Evolutionary conservation across 2,113 vertebrate species (phyloP).

Genomic region (Pseudorasbora parva): DNA sequence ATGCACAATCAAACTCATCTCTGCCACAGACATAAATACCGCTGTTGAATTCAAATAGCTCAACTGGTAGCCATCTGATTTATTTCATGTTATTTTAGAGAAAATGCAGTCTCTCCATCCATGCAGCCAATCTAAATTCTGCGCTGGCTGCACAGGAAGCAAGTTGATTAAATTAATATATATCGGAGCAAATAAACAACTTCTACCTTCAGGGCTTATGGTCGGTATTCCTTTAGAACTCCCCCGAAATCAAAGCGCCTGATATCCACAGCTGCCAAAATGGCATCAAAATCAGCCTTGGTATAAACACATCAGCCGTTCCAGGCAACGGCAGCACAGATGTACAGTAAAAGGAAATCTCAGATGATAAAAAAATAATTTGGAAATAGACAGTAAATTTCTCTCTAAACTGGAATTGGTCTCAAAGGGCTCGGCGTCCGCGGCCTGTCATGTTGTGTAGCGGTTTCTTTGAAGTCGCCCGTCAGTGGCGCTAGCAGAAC

Average conservation of each 20-base stretch:
- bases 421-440: constrained; percentile 65
- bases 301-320: constrained; percentile 69
- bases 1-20: constrained; percentile 7
- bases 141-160: constrained; percentile 68
- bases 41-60: constrained; percentile 12
- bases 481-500: constrained; percentile 69
- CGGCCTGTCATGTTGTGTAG: constrained; percentile 73
- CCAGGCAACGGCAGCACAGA: constrained; percentile 61
- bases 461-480: constrained; percentile 72
- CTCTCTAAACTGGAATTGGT: constrained; percentile 65
- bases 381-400: constrained; percentile 69
- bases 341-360: constrained; percentile 67
- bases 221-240: constrained; percentile 70
- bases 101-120: constrained; percentile 20
- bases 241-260: constrained; percentile 72
- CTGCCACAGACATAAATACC: background rate
- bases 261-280: constrained; percentile 72
- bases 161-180: constrained; percentile 76
- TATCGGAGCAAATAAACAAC: constrained; percentile 76
- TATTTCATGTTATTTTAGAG: constrained; percentile 9
- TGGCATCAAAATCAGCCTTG: constrained; percentile 69
- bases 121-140: constrained; percentile 64
- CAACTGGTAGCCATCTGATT: constrained; percentile 48
- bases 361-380: constrained; percentile 46
- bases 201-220: constrained; percentile 70